phyloP scores from a whole-genome alignment of 2,888 invertebrate genomes.

The Heterodera filipjevi region DNA sequence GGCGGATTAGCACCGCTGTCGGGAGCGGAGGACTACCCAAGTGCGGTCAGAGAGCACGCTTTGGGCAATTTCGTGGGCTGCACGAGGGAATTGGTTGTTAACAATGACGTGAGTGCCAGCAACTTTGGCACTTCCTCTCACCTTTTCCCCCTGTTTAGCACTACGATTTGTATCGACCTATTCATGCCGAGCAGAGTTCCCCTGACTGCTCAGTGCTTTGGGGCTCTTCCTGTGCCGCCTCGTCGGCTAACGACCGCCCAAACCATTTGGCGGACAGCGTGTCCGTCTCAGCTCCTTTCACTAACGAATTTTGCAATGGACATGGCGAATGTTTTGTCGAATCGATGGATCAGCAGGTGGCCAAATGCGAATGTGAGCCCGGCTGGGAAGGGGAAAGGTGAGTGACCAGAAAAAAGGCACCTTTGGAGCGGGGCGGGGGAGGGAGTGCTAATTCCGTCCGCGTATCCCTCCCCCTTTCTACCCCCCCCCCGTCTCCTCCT shows the following conservation, averaged over 20 bases:
- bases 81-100: conserved; percentile 90
- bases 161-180: conserved; percentile 92
- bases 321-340: conserved; percentile 63
- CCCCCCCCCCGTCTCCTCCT: too few species aligned
- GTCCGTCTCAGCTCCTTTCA: neutral
- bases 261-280: neutral
- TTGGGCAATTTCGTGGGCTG: conserved; percentile 85
- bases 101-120: conserved; percentile 73
- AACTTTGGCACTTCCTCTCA: neutral
- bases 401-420: neutral
- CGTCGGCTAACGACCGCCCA: conserved; percentile 73
- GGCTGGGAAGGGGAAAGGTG: conserved; percentile 80
- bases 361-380: conserved; percentile 86
- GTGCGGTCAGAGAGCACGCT: conserved; percentile 29
- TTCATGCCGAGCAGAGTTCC: conserved; percentile 65
- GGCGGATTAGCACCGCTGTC: conserved; percentile 77
- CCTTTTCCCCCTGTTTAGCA: conserved; percentile 71
- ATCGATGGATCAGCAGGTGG: conserved; percentile 30
- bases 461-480: too few species aligned
- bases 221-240: conserved; percentile 29
- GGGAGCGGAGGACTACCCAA: conserved; percentile 34
- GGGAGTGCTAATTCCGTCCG: too few species aligned
- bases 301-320: conserved; percentile 46
- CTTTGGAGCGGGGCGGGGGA: neutral
- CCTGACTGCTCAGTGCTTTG: conserved; percentile 30